A percentile compares a stretch with the other conserved stretches of the same genome.
phyloP scores from a whole-genome alignment of 2,113 vertebrate species.

The Chrysochloris asiatica region DNA sequence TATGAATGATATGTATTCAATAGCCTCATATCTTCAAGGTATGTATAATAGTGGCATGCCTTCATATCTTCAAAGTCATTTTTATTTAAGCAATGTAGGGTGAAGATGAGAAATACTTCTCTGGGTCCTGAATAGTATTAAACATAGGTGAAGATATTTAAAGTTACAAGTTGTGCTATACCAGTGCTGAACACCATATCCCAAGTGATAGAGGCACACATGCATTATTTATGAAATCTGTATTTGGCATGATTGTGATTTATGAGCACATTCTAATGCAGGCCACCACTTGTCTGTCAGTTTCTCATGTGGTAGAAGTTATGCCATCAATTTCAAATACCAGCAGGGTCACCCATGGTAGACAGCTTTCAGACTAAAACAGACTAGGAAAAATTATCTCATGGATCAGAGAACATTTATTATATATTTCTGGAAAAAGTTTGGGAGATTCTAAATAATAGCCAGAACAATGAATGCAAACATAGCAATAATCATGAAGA shows the following conservation, averaged over 20 bases:
- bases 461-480: background rate
- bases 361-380: background rate
- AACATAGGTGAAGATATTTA: no score
- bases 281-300: background rate
- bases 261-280: background rate
- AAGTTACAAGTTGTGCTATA: no score
- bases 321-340: background rate
- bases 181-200: background rate
- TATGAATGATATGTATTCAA: background rate
- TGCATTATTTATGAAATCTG: background rate
- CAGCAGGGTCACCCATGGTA: background rate
- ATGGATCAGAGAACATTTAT: background rate
- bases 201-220: background rate
- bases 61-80: background rate
- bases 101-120: background rate
- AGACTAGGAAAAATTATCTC: background rate
- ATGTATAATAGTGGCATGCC: background rate
- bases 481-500: background rate
- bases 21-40: background rate
- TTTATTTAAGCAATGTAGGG: background rate
- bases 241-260: no score
- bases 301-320: background rate
- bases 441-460: background rate
- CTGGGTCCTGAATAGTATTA: background rate
- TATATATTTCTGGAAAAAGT: background rate